phyloP scores from a whole-genome alignment of 2,888 invertebrate genomes.

The Caenorhabditis parvicauda region DNA sequence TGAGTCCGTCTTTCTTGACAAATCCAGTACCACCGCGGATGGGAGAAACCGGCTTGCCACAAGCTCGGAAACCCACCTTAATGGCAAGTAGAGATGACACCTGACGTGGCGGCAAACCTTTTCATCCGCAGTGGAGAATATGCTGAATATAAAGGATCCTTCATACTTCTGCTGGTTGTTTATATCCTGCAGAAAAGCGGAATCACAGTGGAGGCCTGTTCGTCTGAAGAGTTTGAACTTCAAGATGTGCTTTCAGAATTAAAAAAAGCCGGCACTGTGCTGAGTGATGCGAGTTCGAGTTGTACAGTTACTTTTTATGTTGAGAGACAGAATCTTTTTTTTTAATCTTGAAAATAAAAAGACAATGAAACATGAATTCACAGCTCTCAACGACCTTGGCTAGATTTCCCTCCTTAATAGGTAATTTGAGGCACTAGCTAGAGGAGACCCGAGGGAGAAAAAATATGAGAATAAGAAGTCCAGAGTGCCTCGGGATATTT shows the following conservation, averaged over 20 bases:
- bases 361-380: no score
- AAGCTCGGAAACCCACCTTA: constrained; percentile 47
- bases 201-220: constrained; percentile 59
- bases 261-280: neutral
- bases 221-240: constrained; percentile 16
- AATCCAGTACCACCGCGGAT: constrained; percentile 56
- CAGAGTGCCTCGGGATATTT: no score
- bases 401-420: no score
- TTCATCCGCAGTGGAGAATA: constrained; percentile 59
- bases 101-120: constrained; percentile 31
- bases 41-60: constrained; percentile 49
- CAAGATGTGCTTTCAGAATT: neutral
- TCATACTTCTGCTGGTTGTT: constrained; percentile 53
- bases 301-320: no score
- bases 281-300: no score
- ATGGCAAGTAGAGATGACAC: neutral
- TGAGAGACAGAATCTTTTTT: no score
- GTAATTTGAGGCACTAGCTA: no score
- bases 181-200: constrained; percentile 57
- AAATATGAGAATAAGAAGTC: no score
- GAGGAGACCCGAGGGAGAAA: no score
- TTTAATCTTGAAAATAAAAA: no score
- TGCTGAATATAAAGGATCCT: constrained; percentile 52
- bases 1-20: constrained; percentile 46
- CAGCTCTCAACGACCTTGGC: no score